phyloP scores from a whole-genome alignment of 1,140 invertebrate species.

The Melipona quadrifasciata region DNA sequence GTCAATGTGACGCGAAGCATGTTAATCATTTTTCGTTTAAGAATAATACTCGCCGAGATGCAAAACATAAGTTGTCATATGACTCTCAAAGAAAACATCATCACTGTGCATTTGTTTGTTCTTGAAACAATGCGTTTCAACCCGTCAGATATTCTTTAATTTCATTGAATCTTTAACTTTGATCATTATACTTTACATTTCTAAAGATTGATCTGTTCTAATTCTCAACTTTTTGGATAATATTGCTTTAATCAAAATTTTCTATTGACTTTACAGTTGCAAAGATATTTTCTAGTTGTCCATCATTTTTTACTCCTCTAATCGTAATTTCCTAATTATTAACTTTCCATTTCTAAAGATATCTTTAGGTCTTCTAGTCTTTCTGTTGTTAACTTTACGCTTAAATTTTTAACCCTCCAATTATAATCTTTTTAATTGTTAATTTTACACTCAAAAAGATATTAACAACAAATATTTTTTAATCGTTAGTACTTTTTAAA shows the following conservation, averaged over 20 bases:
- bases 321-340: background rate
- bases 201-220: background rate
- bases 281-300: too few relatives aligned
- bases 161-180: background rate
- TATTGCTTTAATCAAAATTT: background rate
- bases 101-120: too few relatives aligned
- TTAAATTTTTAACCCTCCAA: too few relatives aligned
- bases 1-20: background rate
- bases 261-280: too few relatives aligned
- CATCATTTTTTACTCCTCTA: too few relatives aligned
- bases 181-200: background rate
- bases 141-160: background rate
- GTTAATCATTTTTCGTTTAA: constrained; percentile 3
- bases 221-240: too few relatives aligned
- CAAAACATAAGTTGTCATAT: background rate
- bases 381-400: background rate
- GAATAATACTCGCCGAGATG: background rate
- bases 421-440: background rate
- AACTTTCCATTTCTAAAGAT: background rate
- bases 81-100: background rate
- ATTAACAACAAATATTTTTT: too few relatives aligned
- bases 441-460: background rate
- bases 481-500: too few relatives aligned
- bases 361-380: too few relatives aligned
- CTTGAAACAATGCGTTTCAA: background rate